These are phyloP conservation scores for Argyra leucocephala DNA, from an alignment of 2,888 invertebrate species.

Conservation along the genomic window DNA sequence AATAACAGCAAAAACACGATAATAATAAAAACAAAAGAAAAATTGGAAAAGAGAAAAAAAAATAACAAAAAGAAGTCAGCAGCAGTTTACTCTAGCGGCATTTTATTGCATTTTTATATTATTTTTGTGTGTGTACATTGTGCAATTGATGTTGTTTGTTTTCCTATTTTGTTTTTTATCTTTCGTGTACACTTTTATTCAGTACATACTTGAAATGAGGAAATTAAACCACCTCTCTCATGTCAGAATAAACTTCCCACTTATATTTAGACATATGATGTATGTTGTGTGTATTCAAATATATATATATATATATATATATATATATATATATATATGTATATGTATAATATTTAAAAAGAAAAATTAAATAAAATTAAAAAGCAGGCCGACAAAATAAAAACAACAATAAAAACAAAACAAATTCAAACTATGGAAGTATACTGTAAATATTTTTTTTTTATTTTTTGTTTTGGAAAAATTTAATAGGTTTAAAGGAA, in stretches of 20 bases:
- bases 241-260: background rate
- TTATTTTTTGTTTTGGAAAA: too few relatives aligned
- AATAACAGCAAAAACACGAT: too few relatives aligned
- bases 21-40: too few relatives aligned
- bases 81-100: too few relatives aligned
- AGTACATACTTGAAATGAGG: conserved; percentile 1
- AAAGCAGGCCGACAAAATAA: background rate
- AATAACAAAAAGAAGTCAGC: too few relatives aligned
- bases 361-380: background rate
- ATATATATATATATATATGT: background rate
- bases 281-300: too few relatives aligned
- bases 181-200: background rate
- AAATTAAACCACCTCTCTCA: conserved; percentile 3
- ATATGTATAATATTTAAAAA: background rate
- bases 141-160: too few relatives aligned
- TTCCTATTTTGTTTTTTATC: background rate
- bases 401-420: background rate
- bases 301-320: background rate
- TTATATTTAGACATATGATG: background rate
- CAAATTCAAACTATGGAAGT: background rate
- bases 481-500: too few relatives aligned
- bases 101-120: too few relatives aligned
- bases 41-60: too few relatives aligned
- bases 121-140: too few relatives aligned
- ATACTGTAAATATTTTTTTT: too few relatives aligned